Conservation (phyloP, 2,113 vertebrate genomes). For the Noturus placidus region DNA sequence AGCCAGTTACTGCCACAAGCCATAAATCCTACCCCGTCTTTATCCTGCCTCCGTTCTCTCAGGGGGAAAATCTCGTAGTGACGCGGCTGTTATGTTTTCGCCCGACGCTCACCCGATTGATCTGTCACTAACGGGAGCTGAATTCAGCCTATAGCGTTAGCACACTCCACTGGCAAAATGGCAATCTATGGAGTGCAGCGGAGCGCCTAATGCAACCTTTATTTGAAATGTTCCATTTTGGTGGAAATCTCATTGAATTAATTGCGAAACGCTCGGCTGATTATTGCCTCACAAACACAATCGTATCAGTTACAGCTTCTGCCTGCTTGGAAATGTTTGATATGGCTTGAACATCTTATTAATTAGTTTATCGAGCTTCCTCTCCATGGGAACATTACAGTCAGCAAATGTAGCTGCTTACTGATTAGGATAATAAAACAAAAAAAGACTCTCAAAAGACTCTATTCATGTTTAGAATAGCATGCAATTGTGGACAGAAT, state of each 20-base stretch:
- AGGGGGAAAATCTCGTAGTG: constrained; percentile 9
- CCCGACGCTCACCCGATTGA: constrained; percentile 23
- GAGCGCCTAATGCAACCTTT: constrained; percentile 55
- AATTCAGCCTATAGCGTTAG: constrained; percentile 29
- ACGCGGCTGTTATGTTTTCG: not conserved
- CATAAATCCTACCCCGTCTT: constrained; percentile 38
- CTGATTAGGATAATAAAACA: constrained; percentile 42
- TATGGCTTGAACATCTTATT: constrained; percentile 47
- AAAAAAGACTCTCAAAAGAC: constrained; percentile 10
- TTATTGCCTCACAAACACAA: constrained; percentile 42
- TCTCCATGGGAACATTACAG: constrained; percentile 43
- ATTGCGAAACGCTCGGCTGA: constrained; percentile 44
- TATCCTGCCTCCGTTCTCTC: constrained; percentile 31
- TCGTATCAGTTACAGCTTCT: constrained; percentile 43
- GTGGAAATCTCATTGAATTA: constrained; percentile 41
- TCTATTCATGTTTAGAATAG: not conserved
- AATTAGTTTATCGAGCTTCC: constrained; percentile 40
- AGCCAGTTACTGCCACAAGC: constrained; percentile 7
- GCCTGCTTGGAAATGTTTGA: constrained; percentile 48
- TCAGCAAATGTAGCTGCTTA: constrained; percentile 39
- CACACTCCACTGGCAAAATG: constrained; percentile 25
- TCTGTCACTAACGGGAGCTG: constrained; percentile 12
- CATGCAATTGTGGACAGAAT: not conserved
- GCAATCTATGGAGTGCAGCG: constrained; percentile 47
- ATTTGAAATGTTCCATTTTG: constrained; percentile 48